Conservation (phyloP, 2,888 invertebrate species). For the Leptogaster cylindrica region DNA sequence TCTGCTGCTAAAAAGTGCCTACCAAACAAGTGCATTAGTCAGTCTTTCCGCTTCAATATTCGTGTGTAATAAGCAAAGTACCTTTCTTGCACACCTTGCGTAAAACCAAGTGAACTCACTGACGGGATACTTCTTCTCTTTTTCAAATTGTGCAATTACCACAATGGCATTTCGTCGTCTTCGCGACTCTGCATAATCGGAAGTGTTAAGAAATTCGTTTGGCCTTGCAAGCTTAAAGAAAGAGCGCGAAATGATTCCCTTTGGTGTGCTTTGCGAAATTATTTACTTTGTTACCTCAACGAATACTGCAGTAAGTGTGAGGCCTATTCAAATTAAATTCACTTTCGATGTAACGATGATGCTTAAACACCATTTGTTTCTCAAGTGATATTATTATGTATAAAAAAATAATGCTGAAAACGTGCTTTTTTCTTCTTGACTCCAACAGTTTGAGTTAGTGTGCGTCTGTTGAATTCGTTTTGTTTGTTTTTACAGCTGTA, state of each 20-base stretch:
- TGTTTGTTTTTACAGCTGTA: too few relatives aligned
- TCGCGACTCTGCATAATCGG: constrained; percentile 24
- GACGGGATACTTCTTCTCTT: background rate
- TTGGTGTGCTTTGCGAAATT: constrained; percentile 26
- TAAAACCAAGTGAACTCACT: background rate
- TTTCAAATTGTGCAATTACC: constrained; percentile 29
- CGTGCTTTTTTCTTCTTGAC: too few relatives aligned
- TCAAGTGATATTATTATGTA: too few relatives aligned
- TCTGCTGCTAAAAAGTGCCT: constrained; percentile 3
- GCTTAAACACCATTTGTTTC: too few relatives aligned
- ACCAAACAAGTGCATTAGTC: background rate
- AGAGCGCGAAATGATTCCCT: constrained; percentile 29
- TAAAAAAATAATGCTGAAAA: too few relatives aligned
- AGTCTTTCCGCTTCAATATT: background rate
- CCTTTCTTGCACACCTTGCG: background rate
- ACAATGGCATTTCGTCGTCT: constrained; percentile 37
- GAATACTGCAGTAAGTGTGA: background rate
- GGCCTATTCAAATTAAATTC: background rate
- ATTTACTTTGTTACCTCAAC: constrained; percentile 5
- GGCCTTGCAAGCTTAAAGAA: constrained; percentile 36
- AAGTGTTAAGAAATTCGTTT: constrained; percentile 37
- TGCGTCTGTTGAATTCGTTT: too few relatives aligned
- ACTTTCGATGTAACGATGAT: background rate
- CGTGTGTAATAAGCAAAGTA: background rate
- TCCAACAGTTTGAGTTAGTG: too few relatives aligned